Evolutionary conservation across 1,140 invertebrate species (phyloP).

Genomic region (Doryteuthis pealeii): DNA sequence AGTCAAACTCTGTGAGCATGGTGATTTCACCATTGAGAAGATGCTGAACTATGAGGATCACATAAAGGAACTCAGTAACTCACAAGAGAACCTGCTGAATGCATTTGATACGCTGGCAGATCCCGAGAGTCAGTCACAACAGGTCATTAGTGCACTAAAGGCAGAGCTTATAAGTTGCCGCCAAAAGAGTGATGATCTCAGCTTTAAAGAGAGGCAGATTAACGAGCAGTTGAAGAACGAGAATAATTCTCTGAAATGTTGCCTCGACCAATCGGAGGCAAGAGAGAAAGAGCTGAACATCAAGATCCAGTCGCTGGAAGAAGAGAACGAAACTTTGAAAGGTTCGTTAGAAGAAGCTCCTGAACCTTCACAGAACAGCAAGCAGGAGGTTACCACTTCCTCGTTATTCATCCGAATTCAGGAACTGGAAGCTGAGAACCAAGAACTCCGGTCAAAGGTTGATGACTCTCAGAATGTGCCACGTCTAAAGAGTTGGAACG

Average conservation of each 20-base stretch:
- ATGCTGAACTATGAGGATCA: conserved; percentile 43
- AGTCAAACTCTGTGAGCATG: conserved; percentile 36
- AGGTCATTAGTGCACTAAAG: conserved; percentile 33
- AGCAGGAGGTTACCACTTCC: conserved; percentile 14
- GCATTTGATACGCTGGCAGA: conserved; percentile 45
- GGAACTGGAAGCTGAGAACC: conserved; percentile 42
- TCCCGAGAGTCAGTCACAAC: conserved; percentile 38
- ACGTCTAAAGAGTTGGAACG: background rate
- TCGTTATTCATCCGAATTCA: conserved; percentile 44
- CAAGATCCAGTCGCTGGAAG: conserved; percentile 27
- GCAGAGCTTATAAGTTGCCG: conserved; percentile 12
- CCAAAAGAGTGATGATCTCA: conserved; percentile 24
- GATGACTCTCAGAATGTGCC: background rate
- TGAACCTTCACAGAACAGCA: background rate
- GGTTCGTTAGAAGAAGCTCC: conserved; percentile 17
- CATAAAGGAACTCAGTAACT: conserved; percentile 41
- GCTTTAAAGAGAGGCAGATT: conserved; percentile 20
- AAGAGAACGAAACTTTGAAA: conserved; percentile 26
- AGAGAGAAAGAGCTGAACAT: conserved; percentile 23
- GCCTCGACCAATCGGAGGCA: conserved; percentile 16
- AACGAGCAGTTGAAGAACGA: conserved; percentile 19
- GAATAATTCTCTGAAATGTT: conserved; percentile 5
- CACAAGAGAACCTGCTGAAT: conserved; percentile 44
- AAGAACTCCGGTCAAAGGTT: conserved; percentile 31
- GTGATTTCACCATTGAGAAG: conserved; percentile 36